A percentile compares a stretch with the other conserved stretches of the same genome.
Conservation (phyloP, 2,888 invertebrate genomes). For the Galeruca laticollis region DNA sequence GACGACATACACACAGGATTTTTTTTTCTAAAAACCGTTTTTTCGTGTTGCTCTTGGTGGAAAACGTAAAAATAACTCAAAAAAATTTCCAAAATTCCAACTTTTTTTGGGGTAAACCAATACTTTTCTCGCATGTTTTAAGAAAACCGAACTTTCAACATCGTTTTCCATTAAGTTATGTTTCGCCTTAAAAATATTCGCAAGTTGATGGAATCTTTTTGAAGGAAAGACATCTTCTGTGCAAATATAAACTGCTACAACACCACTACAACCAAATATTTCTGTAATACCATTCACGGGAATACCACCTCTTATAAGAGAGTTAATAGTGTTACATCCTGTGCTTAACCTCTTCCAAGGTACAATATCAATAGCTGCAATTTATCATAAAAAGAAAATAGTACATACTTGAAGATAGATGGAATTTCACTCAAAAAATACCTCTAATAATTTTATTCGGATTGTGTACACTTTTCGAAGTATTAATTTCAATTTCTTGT, state of each 20-base stretch:
- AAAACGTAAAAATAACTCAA: too few relatives aligned
- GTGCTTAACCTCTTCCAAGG: conserved; percentile 62
- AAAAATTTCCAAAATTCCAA: too few relatives aligned
- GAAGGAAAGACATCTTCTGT: conserved; percentile 85
- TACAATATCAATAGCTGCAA: conserved; percentile 50
- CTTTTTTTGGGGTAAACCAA: too few relatives aligned
- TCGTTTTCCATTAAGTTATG: conserved; percentile 55
- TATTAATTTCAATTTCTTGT: conserved; percentile 27
- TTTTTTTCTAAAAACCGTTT: too few relatives aligned
- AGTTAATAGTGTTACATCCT: conserved; percentile 74
- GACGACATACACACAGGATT: too few relatives aligned
- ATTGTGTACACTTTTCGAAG: conserved; percentile 21
- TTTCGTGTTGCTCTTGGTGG: too few relatives aligned
- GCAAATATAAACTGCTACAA: conserved; percentile 81
- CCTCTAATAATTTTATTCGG: conserved; percentile 33
- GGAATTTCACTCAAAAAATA: too few relatives aligned
- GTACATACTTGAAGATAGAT: too few relatives aligned
- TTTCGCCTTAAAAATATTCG: conserved; percentile 60
- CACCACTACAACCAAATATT: conserved; percentile 83
- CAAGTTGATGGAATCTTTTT: conserved; percentile 73
- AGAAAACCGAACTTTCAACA: conserved; percentile 73
- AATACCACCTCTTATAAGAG: conserved; percentile 76
- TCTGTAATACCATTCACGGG: conserved; percentile 78
- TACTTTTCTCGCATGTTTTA: too few relatives aligned
- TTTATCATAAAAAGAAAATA: not conserved